These are phyloP conservation scores for Oryzias melastigma DNA, from an alignment of 2,113 vertebrate species.

Conservation along the genomic window DNA sequence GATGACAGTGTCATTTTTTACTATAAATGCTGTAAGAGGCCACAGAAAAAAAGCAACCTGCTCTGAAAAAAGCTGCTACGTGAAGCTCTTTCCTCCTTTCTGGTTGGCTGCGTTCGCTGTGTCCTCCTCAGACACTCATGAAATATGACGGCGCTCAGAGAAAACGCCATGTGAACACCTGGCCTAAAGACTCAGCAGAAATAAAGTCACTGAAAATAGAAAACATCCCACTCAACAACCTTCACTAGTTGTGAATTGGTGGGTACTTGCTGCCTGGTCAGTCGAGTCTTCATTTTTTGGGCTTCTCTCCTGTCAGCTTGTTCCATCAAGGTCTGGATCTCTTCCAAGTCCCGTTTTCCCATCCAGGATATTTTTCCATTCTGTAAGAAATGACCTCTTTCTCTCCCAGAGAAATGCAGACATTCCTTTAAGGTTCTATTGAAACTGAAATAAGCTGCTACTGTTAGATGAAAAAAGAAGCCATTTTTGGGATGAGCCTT, in stretches of 20 bases:
- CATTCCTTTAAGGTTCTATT: conserved; percentile 5
- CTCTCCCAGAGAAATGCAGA: conserved; percentile 6
- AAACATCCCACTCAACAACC: neutral
- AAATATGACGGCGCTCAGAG: neutral
- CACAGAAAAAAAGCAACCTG: neutral
- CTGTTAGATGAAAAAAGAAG: neutral
- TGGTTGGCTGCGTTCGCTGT: neutral
- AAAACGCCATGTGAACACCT: neutral
- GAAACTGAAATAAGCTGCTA: neutral
- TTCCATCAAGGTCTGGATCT: conserved; percentile 67
- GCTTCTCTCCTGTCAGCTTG: conserved; percentile 31
- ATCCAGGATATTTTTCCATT: conserved; percentile 5
- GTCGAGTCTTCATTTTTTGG: neutral
- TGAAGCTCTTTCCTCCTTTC: conserved; percentile 1
- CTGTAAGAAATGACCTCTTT: conserved; percentile 14
- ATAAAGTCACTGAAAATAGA: neutral
- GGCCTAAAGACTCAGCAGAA: neutral
- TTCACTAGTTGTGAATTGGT: neutral
- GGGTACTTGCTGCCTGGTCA: neutral
- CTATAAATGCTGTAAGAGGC: neutral
- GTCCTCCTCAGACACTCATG: neutral
- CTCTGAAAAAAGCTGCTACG: neutral
- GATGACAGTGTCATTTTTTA: neutral
- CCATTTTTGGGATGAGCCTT: too few species aligned
- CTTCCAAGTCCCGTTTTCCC: conserved; percentile 40